Base-by-base conservation (phyloP, 2,888 invertebrate species). In the Orgyia antiqua region DNA sequence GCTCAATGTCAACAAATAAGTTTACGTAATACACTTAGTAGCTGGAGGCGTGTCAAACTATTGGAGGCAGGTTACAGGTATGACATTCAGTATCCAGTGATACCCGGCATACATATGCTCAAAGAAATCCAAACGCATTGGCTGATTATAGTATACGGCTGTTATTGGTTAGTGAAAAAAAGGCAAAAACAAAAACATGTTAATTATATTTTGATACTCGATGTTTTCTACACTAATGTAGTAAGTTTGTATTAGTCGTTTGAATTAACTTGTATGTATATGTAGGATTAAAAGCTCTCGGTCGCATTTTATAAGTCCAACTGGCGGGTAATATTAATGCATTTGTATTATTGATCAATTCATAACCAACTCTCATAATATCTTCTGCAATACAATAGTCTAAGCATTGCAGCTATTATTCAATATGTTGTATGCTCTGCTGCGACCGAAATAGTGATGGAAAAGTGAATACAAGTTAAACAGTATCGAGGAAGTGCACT, bases 181-280 rank as follows among this genome's bases (percentile, higher is more conserved):
- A 63, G 4, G 15, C 66, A 76, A 77, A 79, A 79, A 75, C 69
- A 72, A 68, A 64, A 72, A 72, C 67, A 67, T 77, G 80, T 83
- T 80, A 77, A 78, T 80, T 80, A 84, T 84, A 84, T 86, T 86
- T 86, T 86, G 84, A 86, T 86, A 86, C 71, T 84, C 77, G 78
- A 82, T 72, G 74, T 86, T 84, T 86, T 86, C 79, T 84, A 86
- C 77, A 83, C 68, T 74, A 72, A 68, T 52, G 76, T 77, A 74
- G 80, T 76, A 69, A 72, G 53, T 44, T 51, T 19, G 53, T 50
- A 53, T 70, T 71, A 72, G 75, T 67, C 62, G 75, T 74, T 77
- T 72, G 69, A 74, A 75, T 66, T 46, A 50, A 52, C 46, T 52
- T 65, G 70, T 68, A n/a, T n/a, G n/a, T n/a, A 68, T 82, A 75